Conservation (phyloP, 2,113 vertebrate genomes). For the Panthera leo region DNA sequence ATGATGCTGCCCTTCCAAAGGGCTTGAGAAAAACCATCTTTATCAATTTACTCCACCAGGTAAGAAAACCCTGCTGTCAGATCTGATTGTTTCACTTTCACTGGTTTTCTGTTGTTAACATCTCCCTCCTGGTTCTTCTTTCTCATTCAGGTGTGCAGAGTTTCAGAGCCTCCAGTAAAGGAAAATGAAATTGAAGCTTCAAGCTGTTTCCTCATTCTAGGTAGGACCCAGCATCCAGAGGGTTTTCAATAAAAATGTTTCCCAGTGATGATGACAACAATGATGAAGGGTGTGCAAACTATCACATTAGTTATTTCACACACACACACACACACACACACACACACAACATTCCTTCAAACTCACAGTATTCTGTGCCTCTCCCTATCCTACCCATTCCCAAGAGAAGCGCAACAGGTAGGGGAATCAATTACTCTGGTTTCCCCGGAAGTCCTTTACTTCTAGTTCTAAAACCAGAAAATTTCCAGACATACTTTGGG, state of each 20-base stretch:
- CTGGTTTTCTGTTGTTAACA: not conserved
- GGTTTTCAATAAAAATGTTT: not conserved
- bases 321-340: not conserved
- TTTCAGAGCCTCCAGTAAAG: constrained; percentile 33
- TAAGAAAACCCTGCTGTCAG: constrained; percentile 1
- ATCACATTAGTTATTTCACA: not conserved
- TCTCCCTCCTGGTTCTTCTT: not conserved
- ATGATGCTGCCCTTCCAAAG: constrained; percentile 39
- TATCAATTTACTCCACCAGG: constrained; percentile 60
- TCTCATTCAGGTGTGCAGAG: constrained; percentile 56
- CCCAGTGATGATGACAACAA: not conserved
- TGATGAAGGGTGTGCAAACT: not conserved
- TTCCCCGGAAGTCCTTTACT: not conserved
- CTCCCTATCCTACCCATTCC: not conserved
- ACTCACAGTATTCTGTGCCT: not conserved
- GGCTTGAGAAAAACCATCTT: constrained; percentile 59
- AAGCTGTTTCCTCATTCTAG: constrained; percentile 75
- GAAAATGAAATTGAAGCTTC: constrained; percentile 75
- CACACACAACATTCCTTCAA: not conserved
- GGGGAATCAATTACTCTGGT: not conserved
- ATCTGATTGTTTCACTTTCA: not conserved
- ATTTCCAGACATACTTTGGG: not conserved
- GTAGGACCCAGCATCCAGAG: constrained; percentile 31
- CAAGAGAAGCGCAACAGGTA: fast-evolving
- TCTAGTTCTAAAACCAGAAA: not conserved